These are phyloP conservation scores for Pollicipes pollicipes DNA, from an alignment of 1,140 invertebrate genomes.

Conservation along the genomic window DNA sequence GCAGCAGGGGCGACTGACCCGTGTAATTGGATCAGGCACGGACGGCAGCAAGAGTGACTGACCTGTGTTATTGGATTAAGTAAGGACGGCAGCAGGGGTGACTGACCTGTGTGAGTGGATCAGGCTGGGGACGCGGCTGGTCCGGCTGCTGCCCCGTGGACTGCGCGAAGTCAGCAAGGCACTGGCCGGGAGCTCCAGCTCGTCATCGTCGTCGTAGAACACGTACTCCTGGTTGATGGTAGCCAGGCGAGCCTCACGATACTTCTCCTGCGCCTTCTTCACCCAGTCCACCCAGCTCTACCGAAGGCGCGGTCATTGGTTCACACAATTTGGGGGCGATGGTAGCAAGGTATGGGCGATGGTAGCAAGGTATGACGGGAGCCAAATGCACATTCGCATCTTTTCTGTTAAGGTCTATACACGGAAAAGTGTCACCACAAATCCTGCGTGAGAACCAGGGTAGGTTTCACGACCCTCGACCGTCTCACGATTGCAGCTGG, in stretches of 20 bases:
- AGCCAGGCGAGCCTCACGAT: constrained; percentile 17
- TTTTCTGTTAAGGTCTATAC: too few relatives aligned
- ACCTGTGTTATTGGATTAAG: constrained; percentile 28
- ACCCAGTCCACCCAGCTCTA: constrained; percentile 12
- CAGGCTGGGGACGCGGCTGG: constrained; percentile 24
- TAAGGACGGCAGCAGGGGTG: constrained; percentile 23
- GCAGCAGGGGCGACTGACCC: too few relatives aligned
- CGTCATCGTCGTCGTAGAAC: constrained; percentile 15
- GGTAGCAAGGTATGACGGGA: too few relatives aligned
- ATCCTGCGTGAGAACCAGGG: too few relatives aligned
- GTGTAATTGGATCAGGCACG: too few relatives aligned
- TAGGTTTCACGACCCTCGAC: too few relatives aligned
- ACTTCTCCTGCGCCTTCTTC: constrained; percentile 17
- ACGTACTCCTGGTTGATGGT: constrained; percentile 1
- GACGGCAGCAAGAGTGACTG: too few relatives aligned
- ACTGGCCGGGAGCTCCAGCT: constrained; percentile 13
- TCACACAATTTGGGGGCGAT: too few relatives aligned
- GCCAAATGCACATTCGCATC: too few relatives aligned
- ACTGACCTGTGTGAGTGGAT: constrained; percentile 27
- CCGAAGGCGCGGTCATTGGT: too few relatives aligned
- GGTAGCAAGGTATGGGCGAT: constrained; percentile 10
- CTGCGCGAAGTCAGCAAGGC: constrained; percentile 21
- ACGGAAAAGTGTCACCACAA: too few relatives aligned
- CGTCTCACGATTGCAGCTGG: too few relatives aligned
- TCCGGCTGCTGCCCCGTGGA: constrained; percentile 24